A percentile compares a stretch with the other conserved stretches of the same genome.
These are phyloP conservation scores for Drosophila meridionalis DNA, from an alignment of 2,888 invertebrate genomes.

Conservation along the genomic window DNA sequence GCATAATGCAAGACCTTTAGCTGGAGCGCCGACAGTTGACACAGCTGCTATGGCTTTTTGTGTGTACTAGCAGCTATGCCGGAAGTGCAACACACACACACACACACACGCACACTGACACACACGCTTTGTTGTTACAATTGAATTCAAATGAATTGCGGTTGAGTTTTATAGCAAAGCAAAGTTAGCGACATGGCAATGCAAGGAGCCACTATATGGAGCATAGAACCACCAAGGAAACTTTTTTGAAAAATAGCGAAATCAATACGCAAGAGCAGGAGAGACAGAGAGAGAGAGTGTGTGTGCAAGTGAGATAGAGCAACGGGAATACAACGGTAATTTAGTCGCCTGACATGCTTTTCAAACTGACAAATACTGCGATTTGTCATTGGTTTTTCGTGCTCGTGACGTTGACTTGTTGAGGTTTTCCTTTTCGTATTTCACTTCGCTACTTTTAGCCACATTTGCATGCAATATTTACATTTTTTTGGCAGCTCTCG, in stretches of 20 bases:
- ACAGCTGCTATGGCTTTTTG: slow-evolving; percentile 38
- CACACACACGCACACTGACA: slow-evolving; percentile 9
- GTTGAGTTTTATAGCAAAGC: slow-evolving; percentile 62
- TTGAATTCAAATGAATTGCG: slow-evolving; percentile 80
- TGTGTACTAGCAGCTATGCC: slow-evolving; percentile 41
- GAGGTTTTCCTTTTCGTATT: slow-evolving; percentile 40
- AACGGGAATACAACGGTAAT: slow-evolving; percentile 63
- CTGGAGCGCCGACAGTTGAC: slow-evolving; percentile 28
- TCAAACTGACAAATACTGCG: slow-evolving; percentile 69
- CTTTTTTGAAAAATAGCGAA: slow-evolving; percentile 56
- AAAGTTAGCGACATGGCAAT: slow-evolving; percentile 46
- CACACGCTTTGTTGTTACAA: slow-evolving; percentile 58
- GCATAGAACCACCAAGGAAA: slow-evolving; percentile 31
- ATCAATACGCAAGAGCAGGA: slow-evolving; percentile 57
- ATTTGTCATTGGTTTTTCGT: slow-evolving; percentile 52
- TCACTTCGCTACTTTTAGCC: slow-evolving; percentile 10
- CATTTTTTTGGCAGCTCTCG: not conserved
- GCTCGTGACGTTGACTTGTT: slow-evolving; percentile 40
- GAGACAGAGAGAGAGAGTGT: not conserved
- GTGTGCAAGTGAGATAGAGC: not conserved
- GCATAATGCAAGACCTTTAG: slow-evolving; percentile 65
- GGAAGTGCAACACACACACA: slow-evolving; percentile 55
- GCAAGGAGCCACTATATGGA: slow-evolving; percentile 14
- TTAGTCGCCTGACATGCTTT: slow-evolving; percentile 76
- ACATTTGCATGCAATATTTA: slow-evolving; percentile 46